Evolutionary conservation across 2,888 invertebrate genomes (phyloP).

Genomic region (Byasa hedistus): DNA sequence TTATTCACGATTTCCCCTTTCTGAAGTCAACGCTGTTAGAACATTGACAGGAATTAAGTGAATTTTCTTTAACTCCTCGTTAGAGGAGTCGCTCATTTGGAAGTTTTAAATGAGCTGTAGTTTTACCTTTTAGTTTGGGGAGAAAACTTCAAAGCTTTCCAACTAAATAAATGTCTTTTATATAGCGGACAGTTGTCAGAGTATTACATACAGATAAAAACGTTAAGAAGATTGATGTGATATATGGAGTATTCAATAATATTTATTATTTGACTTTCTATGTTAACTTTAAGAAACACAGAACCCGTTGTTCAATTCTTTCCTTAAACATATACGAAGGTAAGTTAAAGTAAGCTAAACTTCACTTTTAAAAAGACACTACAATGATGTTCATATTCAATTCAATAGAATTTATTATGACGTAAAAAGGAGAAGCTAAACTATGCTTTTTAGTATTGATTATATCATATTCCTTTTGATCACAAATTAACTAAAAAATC

Average conservation of each 20-base stretch:
- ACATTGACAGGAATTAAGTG: slow-evolving; percentile 20
- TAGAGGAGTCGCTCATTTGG: slow-evolving; percentile 24
- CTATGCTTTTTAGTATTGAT: neutral
- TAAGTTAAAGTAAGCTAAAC: too few species aligned
- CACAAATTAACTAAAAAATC: neutral
- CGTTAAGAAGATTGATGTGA: neutral
- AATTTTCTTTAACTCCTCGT: slow-evolving; percentile 22
- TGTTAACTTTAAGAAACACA: too few species aligned
- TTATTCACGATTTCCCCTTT: neutral
- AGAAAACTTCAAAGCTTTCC: slow-evolving; percentile 21
- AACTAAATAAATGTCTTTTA: neutral
- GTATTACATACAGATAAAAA: neutral
- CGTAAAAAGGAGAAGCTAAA: neutral
- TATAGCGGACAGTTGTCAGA: neutral
- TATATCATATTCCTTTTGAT: neutral
- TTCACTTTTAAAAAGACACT: too few species aligned
- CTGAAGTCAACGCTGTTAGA: slow-evolving; percentile 2
- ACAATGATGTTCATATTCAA: too few species aligned
- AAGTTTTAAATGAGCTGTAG: slow-evolving; percentile 29
- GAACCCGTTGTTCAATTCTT: too few species aligned
- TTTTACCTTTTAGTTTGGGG: slow-evolving; percentile 19
- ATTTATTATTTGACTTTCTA: too few species aligned
- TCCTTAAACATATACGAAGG: too few species aligned
- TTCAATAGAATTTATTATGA: too few species aligned
- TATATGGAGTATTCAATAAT: too few species aligned